Evolutionary conservation across 2,113 vertebrate genomes (phyloP).

Genomic region (Nyctibius bracteatus): DNA sequence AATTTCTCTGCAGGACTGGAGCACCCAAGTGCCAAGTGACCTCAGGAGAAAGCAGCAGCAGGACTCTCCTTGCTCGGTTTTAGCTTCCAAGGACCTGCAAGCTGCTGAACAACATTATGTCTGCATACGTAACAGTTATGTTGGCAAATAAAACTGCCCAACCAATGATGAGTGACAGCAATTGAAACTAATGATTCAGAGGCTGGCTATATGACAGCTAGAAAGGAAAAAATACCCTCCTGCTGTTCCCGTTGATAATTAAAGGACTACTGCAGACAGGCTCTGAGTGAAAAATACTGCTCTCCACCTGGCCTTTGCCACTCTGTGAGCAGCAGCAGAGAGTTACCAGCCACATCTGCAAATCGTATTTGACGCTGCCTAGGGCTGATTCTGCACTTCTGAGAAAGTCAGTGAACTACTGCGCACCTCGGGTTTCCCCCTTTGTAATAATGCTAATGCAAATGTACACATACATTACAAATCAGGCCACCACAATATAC

Average conservation of each 20-base stretch:
- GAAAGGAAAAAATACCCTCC: neutral
- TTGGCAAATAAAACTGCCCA: neutral
- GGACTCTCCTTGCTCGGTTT: neutral
- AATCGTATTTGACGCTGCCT: neutral
- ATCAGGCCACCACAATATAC: neutral
- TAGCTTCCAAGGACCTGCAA: neutral
- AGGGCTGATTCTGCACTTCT: rapidly evolving
- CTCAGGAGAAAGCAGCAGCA: neutral
- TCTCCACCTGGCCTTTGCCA: neutral
- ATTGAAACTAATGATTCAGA: neutral
- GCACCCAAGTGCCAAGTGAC: neutral
- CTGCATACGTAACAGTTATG: neutral
- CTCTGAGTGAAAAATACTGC: neutral
- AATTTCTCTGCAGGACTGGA: neutral
- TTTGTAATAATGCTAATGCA: neutral
- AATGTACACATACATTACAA: neutral
- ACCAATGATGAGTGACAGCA: neutral
- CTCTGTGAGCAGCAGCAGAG: neutral
- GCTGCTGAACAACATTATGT: neutral
- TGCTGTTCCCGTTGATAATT: neutral
- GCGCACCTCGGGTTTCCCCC: neutral
- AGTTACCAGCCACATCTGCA: neutral
- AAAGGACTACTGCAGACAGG: neutral
- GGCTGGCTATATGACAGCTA: neutral
- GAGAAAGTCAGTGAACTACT: neutral